Base-by-base conservation (phyloP, 2,797 vertebrate genomes). In the Anguilla megastoma region DNA sequence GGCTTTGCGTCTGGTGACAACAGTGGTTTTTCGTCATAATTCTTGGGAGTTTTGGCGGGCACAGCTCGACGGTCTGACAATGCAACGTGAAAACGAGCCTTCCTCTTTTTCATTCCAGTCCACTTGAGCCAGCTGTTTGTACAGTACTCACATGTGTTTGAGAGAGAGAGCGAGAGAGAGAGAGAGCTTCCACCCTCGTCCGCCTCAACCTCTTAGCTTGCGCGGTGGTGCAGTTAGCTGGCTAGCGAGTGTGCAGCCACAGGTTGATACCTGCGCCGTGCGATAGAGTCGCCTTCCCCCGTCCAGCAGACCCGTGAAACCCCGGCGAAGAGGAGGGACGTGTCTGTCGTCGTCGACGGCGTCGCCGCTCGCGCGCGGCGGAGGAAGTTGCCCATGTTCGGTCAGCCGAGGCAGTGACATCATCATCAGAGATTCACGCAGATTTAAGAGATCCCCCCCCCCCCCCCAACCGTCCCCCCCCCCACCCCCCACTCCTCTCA, bases 401-500 rank as follows among this genome's bases (percentile, higher is more conserved):
- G 86, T 90, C 90, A 27, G 87, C 89, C 2, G 24, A 87, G 92
- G 90, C 83, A 92, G 93, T 95, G 95, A 96, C 92, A 94, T 95
- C 95, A 96, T 95, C 88, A 84, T 82, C 69, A 41, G 85, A 90
- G 88, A 87, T 91, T 92, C 92, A 90, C 89, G 90, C 90, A 84
- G 92, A 89, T 92, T 93, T 85, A 92, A 91, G 90, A 89, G 92
- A 90, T 89, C 63, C 21, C 30, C 16, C 69, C 21, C 3, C 66
- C 33, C 66, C 86, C 69, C 86, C 18, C 16, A 10, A 6, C 27
- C 30, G 24, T 7, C 2, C 27, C 27, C 71, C 71, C 16, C 36
- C 74, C 10, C 36, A 0, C 33, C 36, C 33, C 16, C 12, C 30
- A 4, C 33, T 14, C 33, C 14, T 5, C 30, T 52, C 24, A 7